Evolutionary conservation across 2,113 vertebrate species (phyloP), one percentile per base, ranked within the genome.

Genomic region (Ascaphus truei): DNA sequence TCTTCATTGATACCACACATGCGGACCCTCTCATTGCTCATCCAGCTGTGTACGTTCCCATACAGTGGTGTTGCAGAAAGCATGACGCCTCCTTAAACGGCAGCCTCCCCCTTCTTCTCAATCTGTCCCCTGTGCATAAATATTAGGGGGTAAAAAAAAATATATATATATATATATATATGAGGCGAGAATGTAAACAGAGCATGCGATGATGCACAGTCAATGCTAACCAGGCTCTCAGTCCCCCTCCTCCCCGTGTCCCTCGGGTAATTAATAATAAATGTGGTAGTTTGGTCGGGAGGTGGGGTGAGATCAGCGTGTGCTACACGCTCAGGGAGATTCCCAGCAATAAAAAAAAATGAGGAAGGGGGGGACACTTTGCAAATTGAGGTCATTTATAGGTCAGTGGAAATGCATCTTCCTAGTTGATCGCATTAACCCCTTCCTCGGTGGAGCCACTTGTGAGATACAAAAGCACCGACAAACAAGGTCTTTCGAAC

Each of bases 1-100:
- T 92, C 91, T 79, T 93, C 92, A 75, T 86, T 93, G 86, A 92
- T 88, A 75, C 90, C 92, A 86, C 90, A 92, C 90, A 92, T 92
- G 83, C 89, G 92, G 83, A 92, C 88, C 81, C 92, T 85, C 73
- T 93, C 92, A 78, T 88, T 92, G 88, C 83, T 92, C 89, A 92
- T 90, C 92, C 92, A 93, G 86, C 88, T 93, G 83, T 92, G 92
- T 83, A 93, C 86, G 9, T 92, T 91, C 78, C 89, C 89, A 88
- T 93, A 93, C 81, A 93, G 83, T 80, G 91, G 92, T 63, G 90
- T 92, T 83, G 92, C 91, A 81, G 92, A 93, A 79, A 93, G 91
- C 92, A 93, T 93, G 89, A 87, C 88, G 83, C 83, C 89, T 80
- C 87, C 83, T 86, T 87, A 80, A 78, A 82, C 72, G 62, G 23